Evolutionary conservation across 64 coral and sea anemone genomes (phyloP).

Genomic region (Montipora cactus): DNA sequence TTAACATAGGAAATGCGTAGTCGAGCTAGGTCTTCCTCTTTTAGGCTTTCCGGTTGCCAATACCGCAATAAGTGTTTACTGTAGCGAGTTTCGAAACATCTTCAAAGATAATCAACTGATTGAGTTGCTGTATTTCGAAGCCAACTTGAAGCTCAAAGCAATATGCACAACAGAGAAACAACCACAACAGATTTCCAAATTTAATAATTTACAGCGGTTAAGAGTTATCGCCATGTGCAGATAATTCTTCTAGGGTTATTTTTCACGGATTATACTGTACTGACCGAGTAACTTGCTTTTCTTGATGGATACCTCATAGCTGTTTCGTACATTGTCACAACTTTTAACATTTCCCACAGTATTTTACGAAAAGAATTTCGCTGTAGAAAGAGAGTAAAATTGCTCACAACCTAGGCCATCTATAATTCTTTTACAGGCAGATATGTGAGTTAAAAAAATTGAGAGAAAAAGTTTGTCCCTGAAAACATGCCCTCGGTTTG

Average conservation of each 20-base stretch:
- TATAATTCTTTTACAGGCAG: too few relatives aligned
- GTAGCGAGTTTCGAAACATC: background rate
- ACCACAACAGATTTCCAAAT: slow-evolving; percentile 25
- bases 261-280: background rate
- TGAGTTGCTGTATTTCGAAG: background rate
- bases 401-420: too few relatives aligned
- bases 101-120: background rate
- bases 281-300: background rate
- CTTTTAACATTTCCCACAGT: background rate
- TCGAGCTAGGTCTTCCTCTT: background rate
- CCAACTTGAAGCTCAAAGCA: background rate
- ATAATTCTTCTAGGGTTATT: background rate
- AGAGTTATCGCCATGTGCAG: slow-evolving; percentile 3
- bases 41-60: background rate
- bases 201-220: slow-evolving; percentile 44
- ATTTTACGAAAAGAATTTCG: background rate
- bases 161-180: background rate
- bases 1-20: background rate
- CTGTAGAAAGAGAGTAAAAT: background rate
- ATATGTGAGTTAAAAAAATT: background rate
- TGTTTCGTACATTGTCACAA: background rate
- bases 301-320: background rate
- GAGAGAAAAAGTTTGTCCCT: background rate
- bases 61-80: slow-evolving; percentile 5
- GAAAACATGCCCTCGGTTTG: background rate